These are phyloP conservation scores for Liolophura sinensis DNA, from an alignment of 1,140 invertebrate species.

Conservation along the genomic window DNA sequence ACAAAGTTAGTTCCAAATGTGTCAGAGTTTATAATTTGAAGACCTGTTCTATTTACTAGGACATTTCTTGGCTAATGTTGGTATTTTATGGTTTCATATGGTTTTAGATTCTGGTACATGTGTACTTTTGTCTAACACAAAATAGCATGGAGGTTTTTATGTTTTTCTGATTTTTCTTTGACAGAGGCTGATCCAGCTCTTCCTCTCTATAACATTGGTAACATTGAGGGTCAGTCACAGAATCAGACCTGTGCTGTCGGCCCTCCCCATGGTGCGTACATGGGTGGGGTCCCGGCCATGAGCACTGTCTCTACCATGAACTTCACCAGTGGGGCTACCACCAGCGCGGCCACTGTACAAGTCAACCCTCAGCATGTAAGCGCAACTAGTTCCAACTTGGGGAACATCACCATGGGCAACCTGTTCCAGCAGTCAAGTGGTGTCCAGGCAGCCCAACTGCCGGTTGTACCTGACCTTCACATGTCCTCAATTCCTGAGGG, in stretches of 20 bases:
- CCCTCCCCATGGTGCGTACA: too few species aligned
- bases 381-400: slow-evolving; percentile 21
- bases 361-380: slow-evolving; percentile 12
- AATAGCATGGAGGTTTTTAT: too few species aligned
- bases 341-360: slow-evolving; percentile 10
- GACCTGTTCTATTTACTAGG: too few species aligned
- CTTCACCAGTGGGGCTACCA: slow-evolving; percentile 9
- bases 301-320: slow-evolving; percentile 1
- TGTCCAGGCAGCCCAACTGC: slow-evolving; percentile 14
- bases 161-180: too few species aligned
- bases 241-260: not conserved
- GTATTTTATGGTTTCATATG: too few species aligned
- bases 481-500: not conserved
- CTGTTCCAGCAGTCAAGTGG: slow-evolving; percentile 5
- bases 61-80: too few species aligned
- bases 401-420: slow-evolving; percentile 21
- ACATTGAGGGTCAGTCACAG: slow-evolving; percentile 5
- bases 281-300: not conserved
- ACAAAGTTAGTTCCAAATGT: too few species aligned
- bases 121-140: too few species aligned
- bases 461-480: slow-evolving; percentile 15
- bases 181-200: too few species aligned
- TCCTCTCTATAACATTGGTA: not conserved
- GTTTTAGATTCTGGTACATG: too few species aligned
- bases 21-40: too few species aligned